Base-by-base conservation (phyloP, 2,888 invertebrate genomes). In the Cheilosia variabilis region DNA sequence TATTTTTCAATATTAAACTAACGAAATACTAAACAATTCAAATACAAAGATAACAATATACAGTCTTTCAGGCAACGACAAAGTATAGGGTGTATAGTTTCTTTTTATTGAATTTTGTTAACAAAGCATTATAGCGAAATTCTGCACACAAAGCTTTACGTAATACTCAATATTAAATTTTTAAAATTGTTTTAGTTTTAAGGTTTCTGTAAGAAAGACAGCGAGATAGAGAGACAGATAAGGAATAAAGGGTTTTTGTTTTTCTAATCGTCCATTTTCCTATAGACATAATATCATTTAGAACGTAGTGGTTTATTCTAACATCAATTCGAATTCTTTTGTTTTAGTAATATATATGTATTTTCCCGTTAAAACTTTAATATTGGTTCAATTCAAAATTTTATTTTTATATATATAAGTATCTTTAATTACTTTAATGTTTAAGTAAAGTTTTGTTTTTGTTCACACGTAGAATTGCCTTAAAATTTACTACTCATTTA, bases 361-460 rank as follows among this genome's bases (percentile, higher is more conserved):
- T 27, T 60, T 22, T 60, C 47, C n/a, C 22, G 4, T 60, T 55
- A 24, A 57, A 31, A 69, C 34, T 82, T 66, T 45, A 79, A 80
- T 80, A 81, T 86, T 86, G 86, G 81, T 86, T 86, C 86, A 86
- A 80, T 80, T 62, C 72, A 81, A 81, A 81, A 71, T 76, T 86
- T 60, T 71, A 62, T 80, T 63, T 75, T 62, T 37, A 37, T 37
- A 37, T 37, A 34, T 34, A 37, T 37, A 13, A 27, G 27, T 63
- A 17, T 22, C 52, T 57, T 69, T 53, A 63, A 52, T 73, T 83
- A 50, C 55, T 68, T 72, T 34, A 50, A 66, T 60, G 27, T 80
- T 68, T 68, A 73, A 45, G 73, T 78, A 47, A 27, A 58, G 27
- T 75, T 24, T 10, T 15, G 7, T 17, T 68, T 58, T 76, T n/a